phyloP scores from a whole-genome alignment of 1,140 invertebrate species.

The Drosophila tropicalis region DNA sequence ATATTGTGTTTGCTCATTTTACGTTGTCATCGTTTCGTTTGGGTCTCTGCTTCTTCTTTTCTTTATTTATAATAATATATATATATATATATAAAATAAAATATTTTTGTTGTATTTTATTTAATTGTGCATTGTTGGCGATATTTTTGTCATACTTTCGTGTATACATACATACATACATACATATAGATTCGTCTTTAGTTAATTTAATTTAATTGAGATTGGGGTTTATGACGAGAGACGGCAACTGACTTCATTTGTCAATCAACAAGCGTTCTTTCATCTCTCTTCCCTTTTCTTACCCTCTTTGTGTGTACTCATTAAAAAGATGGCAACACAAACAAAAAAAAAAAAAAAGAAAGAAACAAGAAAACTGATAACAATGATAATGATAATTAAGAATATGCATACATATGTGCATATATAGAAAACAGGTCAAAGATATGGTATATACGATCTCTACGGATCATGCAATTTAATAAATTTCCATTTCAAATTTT shows the following conservation, averaged over 20 bases:
- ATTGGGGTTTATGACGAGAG: constrained; percentile 49
- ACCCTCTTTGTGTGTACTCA: constrained; percentile 11
- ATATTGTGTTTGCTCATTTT: constrained; percentile 56
- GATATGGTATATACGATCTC: not conserved
- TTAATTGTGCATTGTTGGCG: constrained; percentile 69
- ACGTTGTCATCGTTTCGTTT: constrained; percentile 55
- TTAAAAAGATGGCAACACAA: constrained; percentile 3
- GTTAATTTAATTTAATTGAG: constrained; percentile 60
- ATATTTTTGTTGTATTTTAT: constrained; percentile 39
- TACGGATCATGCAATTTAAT: constrained; percentile 3
- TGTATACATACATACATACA: constrained; percentile 53
- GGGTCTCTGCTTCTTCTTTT: constrained; percentile 5
- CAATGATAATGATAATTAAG: constrained; percentile 30
- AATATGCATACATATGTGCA: constrained; percentile 1
- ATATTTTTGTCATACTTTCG: constrained; percentile 43
- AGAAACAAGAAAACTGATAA: constrained; percentile 43
- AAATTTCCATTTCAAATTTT: not conserved
- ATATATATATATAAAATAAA: too few species aligned
- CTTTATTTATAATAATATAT: constrained; percentile 31
- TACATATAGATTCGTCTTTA: constrained; percentile 14
- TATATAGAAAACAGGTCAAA: not conserved
- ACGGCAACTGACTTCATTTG: constrained; percentile 29
- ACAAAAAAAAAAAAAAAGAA: constrained; percentile 25
- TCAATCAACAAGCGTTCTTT: constrained; percentile 52
- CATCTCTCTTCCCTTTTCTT: constrained; percentile 1